Percentiles rank a stretch among this genome's conserved stretches.
Evolutionary conservation across 64 coral and sea anemone species (phyloP).

Genomic region (Stylophora pistillata): DNA sequence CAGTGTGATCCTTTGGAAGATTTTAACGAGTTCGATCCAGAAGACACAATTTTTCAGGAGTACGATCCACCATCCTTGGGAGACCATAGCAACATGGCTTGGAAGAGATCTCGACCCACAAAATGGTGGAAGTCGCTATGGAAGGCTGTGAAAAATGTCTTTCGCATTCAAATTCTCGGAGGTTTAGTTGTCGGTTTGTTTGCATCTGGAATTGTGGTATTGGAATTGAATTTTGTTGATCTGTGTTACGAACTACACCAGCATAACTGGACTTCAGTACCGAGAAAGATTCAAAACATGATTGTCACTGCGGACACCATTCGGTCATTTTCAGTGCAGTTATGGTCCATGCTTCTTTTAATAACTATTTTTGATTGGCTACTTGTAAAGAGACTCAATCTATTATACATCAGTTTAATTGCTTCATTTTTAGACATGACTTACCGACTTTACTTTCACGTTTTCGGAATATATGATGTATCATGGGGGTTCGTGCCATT

Average conservation of each 20-base stretch:
- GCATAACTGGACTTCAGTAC: conserved; percentile 50
- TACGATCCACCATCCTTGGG: conserved; percentile 33
- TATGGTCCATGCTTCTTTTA: conserved; percentile 70
- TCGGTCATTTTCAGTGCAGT: conserved; percentile 56
- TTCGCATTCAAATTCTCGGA: conserved; percentile 35
- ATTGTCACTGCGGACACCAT: conserved; percentile 34
- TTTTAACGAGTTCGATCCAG: conserved; percentile 57
- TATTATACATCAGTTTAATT: conserved; percentile 63
- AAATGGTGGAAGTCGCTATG: conserved; percentile 20
- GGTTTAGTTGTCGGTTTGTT: conserved; percentile 39
- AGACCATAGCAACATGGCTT: not conserved
- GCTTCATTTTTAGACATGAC: conserved; percentile 55
- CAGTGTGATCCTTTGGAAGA: conserved; percentile 14
- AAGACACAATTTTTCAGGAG: conserved; percentile 74
- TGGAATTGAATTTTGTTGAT: conserved; percentile 75
- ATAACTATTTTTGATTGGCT: conserved; percentile 39
- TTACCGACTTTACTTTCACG: conserved; percentile 69
- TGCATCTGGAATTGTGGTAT: conserved; percentile 32
- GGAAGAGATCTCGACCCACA: conserved; percentile 40
- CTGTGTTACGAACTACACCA: conserved; percentile 52
- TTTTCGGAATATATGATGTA: not conserved
- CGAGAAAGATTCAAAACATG: conserved; percentile 36
- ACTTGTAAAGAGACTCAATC: conserved; percentile 47
- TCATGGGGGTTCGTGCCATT: too few species aligned
- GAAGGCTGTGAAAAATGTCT: conserved; percentile 19